phyloP scores from a whole-genome alignment of 2,888 invertebrate genomes.

The Cataglyphis cursor region DNA sequence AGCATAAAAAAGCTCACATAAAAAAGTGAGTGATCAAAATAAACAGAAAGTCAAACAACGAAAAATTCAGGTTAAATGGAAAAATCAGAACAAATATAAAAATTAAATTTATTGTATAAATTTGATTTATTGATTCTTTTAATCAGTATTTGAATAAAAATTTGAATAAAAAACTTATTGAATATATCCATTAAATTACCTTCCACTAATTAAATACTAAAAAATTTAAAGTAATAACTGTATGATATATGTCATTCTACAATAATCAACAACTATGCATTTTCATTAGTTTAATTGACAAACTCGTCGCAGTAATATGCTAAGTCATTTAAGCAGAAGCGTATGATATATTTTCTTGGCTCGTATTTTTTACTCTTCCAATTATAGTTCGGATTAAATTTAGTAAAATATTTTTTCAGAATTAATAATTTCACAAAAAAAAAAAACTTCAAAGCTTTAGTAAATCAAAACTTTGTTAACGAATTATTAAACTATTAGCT shows the following conservation, averaged over 20 bases:
- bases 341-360: neutral
- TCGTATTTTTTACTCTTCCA: neutral
- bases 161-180: too few species aligned
- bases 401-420: neutral
- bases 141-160: neutral
- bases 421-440: neutral
- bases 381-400: conserved; percentile 7
- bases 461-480: neutral
- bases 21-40: neutral
- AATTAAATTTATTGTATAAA: neutral
- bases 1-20: too few species aligned
- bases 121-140: neutral
- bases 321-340: neutral
- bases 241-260: neutral
- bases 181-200: neutral
- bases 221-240: neutral
- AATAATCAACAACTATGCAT: conserved; percentile 1
- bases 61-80: neutral
- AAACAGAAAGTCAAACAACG: neutral
- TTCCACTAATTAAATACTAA: neutral
- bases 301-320: neutral
- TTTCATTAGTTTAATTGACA: neutral
- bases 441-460: neutral
- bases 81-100: neutral
- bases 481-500: neutral